Evolutionary conservation across 2,888 invertebrate species (phyloP).

Genomic region (Chelonus formosanus): DNA sequence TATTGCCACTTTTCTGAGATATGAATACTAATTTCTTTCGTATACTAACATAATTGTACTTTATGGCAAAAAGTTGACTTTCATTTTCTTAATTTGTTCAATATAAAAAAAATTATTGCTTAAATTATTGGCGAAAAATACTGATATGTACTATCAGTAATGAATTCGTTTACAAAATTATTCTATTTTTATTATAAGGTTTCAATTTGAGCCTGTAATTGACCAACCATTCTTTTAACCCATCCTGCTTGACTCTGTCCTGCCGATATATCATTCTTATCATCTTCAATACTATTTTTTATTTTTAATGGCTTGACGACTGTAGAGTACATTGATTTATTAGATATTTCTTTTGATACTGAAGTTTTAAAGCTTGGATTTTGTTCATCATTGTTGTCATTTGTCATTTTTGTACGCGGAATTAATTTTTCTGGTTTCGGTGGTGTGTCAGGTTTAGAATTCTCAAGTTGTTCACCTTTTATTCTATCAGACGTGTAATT

Average conservation of each 20-base stretch:
- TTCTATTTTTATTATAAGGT: conserved; percentile 44
- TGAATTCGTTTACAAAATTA: too few species aligned
- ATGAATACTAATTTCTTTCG: too few species aligned
- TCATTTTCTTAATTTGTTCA: too few species aligned
- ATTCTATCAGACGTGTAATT: conserved; percentile 2
- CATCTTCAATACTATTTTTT: conserved; percentile 35
- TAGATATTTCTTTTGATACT: neutral
- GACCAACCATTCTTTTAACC: conserved; percentile 62
- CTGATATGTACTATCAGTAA: too few species aligned
- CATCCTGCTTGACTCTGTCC: conserved; percentile 63
- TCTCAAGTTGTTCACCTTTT: neutral
- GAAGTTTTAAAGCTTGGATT: neutral
- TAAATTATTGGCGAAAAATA: too few species aligned
- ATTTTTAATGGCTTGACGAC: neutral
- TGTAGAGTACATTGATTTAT: neutral
- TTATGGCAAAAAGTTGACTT: too few species aligned
- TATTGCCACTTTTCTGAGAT: too few species aligned
- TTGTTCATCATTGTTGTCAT: neutral
- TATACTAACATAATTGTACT: too few species aligned
- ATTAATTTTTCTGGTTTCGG: conserved; percentile 55
- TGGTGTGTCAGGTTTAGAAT: conserved; percentile 49
- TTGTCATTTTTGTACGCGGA: conserved; percentile 36
- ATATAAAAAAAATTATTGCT: too few species aligned
- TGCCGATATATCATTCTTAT: conserved; percentile 58
- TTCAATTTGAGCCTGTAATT: conserved; percentile 58